Percentiles rank a stretch among this genome's conserved stretches.
phyloP scores from a whole-genome alignment of 2,888 invertebrate species.

The Stenolophus ochropezus region DNA sequence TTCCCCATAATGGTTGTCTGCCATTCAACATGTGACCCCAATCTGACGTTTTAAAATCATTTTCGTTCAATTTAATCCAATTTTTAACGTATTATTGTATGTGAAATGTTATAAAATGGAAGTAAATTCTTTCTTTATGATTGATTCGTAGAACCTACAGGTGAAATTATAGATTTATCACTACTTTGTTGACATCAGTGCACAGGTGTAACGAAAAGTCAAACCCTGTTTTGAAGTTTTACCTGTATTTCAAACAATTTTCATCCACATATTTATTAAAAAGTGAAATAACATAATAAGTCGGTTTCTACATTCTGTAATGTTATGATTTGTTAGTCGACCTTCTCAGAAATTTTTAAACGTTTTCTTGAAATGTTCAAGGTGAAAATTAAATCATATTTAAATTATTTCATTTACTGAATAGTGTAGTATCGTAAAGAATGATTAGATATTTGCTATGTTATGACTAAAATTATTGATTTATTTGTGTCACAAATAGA shows the following conservation, averaged over 20 bases:
- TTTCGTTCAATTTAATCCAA: conserved; percentile 26
- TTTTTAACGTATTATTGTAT: conserved; percentile 18
- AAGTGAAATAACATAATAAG: neutral
- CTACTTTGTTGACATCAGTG: conserved; percentile 54
- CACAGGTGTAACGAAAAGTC: conserved; percentile 50
- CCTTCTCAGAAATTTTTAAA: conserved; percentile 52
- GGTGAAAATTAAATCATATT: conserved; percentile 54
- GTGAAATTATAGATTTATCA: conserved; percentile 50
- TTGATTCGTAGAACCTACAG: conserved; percentile 35
- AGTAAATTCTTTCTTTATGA: conserved; percentile 26
- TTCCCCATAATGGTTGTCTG: conserved; percentile 58
- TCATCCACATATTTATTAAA: neutral
- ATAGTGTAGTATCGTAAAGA: conserved; percentile 17
- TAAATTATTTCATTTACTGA: conserved; percentile 44
- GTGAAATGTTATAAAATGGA: conserved; percentile 3
- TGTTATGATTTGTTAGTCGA: conserved; percentile 45
- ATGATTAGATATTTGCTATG: conserved; percentile 10
- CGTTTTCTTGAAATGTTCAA: conserved; percentile 53
- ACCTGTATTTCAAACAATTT: neutral
- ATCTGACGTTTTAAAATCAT: conserved; percentile 67
- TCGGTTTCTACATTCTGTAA: neutral
- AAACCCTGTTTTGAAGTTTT: conserved; percentile 40
- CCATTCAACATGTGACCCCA: conserved; percentile 76
- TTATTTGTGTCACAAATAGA: conserved; percentile 49
- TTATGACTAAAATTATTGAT: conserved; percentile 53